Evolutionary conservation across 2,888 invertebrate genomes (phyloP), one percentile per base, ranked within the genome.

Genomic region (Pristionchus japonicus): DNA sequence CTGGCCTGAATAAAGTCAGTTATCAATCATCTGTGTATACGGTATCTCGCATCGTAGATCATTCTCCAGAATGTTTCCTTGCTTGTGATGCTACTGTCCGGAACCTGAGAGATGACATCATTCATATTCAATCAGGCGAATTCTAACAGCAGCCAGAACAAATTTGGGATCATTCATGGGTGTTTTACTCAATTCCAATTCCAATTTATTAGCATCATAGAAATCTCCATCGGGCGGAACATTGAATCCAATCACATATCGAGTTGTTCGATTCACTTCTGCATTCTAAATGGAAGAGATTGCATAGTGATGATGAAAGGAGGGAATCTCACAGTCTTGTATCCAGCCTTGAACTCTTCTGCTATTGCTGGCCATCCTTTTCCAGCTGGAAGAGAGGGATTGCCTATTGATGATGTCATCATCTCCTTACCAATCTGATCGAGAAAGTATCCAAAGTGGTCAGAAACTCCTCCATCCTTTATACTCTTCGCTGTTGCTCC

Each of bases 21-120:
- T 37, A 6, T 70, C 70, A 23, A 70, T 70, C 20, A 6, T 11
- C 11, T 37, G 17, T 40, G 37, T 9, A 34, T 37, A 70, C 20
- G 6, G 70, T 70, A 70, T 70, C 70, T 20, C 37, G 43, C 43
- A 77, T 83, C 83, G 83, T 52, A 83, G 52, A 83, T 31, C 83
- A 83, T 52, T 34, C 83, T 83, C 83, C 83, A 83, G 83, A 83
- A 83, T 3, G 49, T 83, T 43, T 83, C 83, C 57, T 57, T 49
- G 31, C 52, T 57, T 13, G 83, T 83, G 49, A 83, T 34, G 20
- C 23, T 37, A 34, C 23, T 37, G 34, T 49, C 49, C 1, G 83
- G 83, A 49, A 77, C 77, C 77, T 77, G 43, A 11, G 77, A 9
- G 43, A 27, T 77, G 23, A 47, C 77, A 27, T 77, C 77, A 77